Percentiles rank a stretch among this genome's conserved stretches.
phyloP scores from a whole-genome alignment of 2,113 vertebrate species.

The Xiphophorus couchianus region DNA sequence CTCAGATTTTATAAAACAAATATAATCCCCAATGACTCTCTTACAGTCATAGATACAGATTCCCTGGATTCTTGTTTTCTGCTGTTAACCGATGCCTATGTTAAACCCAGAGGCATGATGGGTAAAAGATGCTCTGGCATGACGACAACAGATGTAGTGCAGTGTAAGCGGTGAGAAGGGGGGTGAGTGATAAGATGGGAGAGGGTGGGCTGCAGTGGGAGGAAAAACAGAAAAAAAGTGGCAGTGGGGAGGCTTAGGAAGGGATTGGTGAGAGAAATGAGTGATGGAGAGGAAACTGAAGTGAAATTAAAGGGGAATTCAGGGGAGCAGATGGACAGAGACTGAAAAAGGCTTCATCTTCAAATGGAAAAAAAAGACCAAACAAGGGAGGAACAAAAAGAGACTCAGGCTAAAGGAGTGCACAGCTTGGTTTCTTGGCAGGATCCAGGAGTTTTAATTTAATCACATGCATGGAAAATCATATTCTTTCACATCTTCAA shows the following conservation, averaged over 20 bases:
- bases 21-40: background rate
- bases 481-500: conserved; percentile 35
- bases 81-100: conserved; percentile 22
- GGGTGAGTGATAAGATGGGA: conserved; percentile 37
- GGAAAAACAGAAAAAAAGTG: conserved; percentile 45
- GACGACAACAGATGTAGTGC: conserved; percentile 48
- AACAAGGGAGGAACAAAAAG: conserved; percentile 41
- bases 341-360: conserved; percentile 32
- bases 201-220: conserved; percentile 13
- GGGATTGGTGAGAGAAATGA: conserved; percentile 31
- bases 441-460: conserved; percentile 57
- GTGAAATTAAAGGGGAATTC: conserved; percentile 42
- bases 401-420: conserved; percentile 35
- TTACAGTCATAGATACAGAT: conserved; percentile 2
- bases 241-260: conserved; percentile 39
- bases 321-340: conserved; percentile 55
- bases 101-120: conserved; percentile 40
- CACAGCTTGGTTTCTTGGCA: conserved; percentile 66
- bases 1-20: background rate
- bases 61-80: conserved; percentile 52
- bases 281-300: conserved; percentile 38
- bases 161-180: conserved; percentile 4
- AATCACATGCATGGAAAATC: conserved; percentile 18
- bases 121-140: conserved; percentile 53
- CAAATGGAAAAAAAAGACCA: conserved; percentile 28